A percentile compares a stretch with the other conserved stretches of the same genome.
phyloP scores from a whole-genome alignment of 2,888 invertebrate genomes.

The Bellardia pandia region DNA sequence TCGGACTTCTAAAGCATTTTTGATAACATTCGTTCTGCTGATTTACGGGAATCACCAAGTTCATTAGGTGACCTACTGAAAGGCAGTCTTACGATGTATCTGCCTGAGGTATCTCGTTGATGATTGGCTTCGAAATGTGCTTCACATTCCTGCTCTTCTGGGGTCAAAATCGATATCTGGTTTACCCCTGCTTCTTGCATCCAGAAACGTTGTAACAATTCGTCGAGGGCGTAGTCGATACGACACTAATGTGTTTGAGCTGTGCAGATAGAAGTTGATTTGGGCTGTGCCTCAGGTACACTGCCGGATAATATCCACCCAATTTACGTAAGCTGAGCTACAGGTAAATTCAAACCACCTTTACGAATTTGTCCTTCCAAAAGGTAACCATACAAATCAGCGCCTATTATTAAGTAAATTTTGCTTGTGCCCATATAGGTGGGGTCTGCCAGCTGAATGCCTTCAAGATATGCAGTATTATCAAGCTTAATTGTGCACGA shows the following conservation, averaged over 20 bases:
- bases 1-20: too few species aligned
- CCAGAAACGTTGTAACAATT: constrained; percentile 28
- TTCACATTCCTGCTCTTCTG: constrained; percentile 11
- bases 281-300: neutral
- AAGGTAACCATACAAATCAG: neutral
- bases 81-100: constrained; percentile 34
- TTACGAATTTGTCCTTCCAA: too few species aligned
- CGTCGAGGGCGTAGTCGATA: neutral
- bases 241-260: constrained; percentile 2
- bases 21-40: constrained; percentile 17
- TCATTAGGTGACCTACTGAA: constrained; percentile 4
- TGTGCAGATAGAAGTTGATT: neutral
- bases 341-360: too few species aligned
- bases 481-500: too few species aligned
- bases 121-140: constrained; percentile 8
- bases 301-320: constrained; percentile 38
- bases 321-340: too few species aligned
- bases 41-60: constrained; percentile 20
- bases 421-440: too few species aligned
- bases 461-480: too few species aligned
- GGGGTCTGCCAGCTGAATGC: too few species aligned
- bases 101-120: constrained; percentile 3
- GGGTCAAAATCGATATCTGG: neutral
- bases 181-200: constrained; percentile 25
- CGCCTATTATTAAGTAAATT: neutral